phyloP scores from a whole-genome alignment of 2,113 vertebrate species.

The Piprites chloris region DNA sequence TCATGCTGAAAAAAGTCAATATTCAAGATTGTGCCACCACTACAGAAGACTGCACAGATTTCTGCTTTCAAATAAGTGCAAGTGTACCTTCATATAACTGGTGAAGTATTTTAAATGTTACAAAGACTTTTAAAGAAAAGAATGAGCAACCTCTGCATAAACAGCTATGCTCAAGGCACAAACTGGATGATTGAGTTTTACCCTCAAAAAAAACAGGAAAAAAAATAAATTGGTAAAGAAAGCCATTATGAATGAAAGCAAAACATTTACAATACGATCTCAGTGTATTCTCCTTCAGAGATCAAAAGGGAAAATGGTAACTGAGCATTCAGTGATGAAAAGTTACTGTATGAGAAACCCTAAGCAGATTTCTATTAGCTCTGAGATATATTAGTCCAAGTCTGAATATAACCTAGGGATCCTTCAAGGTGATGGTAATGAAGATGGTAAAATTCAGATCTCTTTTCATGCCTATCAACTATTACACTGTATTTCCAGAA shows the following conservation, averaged over 20 bases:
- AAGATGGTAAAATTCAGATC: neutral
- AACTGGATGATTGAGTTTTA: neutral
- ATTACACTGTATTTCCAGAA: neutral
- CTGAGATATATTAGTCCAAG: neutral
- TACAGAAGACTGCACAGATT: neutral
- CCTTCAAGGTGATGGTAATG: neutral
- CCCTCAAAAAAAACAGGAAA: neutral
- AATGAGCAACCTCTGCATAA: neutral
- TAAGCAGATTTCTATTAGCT: neutral
- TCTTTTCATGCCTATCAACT: neutral
- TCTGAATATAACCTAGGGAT: neutral
- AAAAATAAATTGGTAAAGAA: neutral
- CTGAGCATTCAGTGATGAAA: neutral
- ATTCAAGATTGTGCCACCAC: neutral
- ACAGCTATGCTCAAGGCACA: neutral
- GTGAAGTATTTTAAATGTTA: neutral
- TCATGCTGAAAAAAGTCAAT: neutral
- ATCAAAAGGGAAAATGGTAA: neutral
- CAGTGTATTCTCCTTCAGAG: neutral
- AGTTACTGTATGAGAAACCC: neutral
- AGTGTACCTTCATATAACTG: neutral
- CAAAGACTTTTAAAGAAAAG: neutral
- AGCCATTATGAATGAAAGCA: neutral
- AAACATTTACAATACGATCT: neutral
- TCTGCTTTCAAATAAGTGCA: neutral